Percentiles rank a stretch among this genome's conserved stretches.
Evolutionary conservation across 2,113 vertebrate species (phyloP).

Genomic region (Egretta garzetta): DNA sequence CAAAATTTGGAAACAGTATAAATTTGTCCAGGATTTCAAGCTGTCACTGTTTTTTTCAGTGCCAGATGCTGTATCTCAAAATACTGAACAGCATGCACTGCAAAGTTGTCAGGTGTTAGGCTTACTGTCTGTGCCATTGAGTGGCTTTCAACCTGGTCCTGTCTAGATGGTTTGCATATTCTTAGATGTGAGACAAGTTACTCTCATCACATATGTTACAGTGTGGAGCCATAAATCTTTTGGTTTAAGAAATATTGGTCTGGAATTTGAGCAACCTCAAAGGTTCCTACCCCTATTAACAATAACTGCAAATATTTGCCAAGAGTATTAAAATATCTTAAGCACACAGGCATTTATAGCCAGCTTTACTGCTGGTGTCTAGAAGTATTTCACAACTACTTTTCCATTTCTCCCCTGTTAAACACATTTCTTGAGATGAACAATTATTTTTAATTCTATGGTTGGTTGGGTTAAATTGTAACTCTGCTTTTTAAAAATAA

Average conservation of each 20-base stretch:
- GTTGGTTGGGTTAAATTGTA: background rate
- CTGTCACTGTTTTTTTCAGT: background rate
- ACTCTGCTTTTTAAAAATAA: background rate
- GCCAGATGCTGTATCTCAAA: background rate
- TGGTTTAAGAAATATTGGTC: background rate
- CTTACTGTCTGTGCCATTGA: background rate
- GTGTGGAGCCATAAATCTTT: background rate
- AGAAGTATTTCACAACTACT: background rate
- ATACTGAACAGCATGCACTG: background rate
- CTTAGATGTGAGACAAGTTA: background rate
- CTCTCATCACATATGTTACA: background rate
- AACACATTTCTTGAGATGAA: background rate
- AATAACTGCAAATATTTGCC: constrained; percentile 4
- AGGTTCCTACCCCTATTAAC: background rate
- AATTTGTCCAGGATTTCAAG: background rate
- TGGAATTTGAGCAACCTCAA: background rate
- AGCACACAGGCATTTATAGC: background rate
- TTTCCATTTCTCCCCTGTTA: background rate
- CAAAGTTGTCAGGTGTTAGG: background rate
- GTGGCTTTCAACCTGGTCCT: background rate
- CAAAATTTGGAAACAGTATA: background rate
- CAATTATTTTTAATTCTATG: background rate
- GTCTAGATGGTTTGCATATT: background rate
- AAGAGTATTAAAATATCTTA: background rate
- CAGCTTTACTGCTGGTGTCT: background rate